Conservation (phyloP, 2,888 invertebrate genomes). For the Brachyopa scutellaris region DNA sequence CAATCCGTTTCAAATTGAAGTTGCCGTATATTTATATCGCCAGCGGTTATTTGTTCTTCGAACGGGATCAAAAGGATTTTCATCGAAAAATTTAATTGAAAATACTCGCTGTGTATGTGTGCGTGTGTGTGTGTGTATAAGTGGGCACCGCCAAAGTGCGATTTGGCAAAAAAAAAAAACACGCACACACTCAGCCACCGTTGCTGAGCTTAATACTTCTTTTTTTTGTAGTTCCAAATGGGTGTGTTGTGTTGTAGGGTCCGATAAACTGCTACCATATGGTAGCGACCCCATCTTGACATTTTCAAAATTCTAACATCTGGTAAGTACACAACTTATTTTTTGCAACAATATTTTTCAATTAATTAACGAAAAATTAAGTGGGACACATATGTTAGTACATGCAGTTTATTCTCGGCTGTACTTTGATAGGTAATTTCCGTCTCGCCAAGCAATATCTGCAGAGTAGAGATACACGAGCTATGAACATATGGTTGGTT, state of each 20-base stretch:
- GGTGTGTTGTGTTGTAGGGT: slow-evolving; percentile 57
- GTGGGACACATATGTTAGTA: too few relatives aligned
- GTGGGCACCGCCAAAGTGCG: slow-evolving; percentile 43
- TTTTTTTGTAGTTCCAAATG: slow-evolving; percentile 37
- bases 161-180: slow-evolving; percentile 51
- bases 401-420: neutral
- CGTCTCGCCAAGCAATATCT: neutral
- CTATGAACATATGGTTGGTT: slow-evolving; percentile 38
- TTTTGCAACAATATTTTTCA: too few relatives aligned
- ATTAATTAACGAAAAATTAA: too few relatives aligned
- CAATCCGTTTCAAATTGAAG: slow-evolving; percentile 58
- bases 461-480: neutral
- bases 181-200: slow-evolving; percentile 16
- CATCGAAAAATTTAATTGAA: slow-evolving; percentile 69
- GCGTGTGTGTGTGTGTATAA: slow-evolving; percentile 26
- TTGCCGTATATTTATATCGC: slow-evolving; percentile 56
- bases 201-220: slow-evolving; percentile 36
- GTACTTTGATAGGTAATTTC: neutral
- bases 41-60: slow-evolving; percentile 67
- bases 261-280: slow-evolving; percentile 61
- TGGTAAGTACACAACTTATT: slow-evolving; percentile 48
- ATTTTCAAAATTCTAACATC: neutral
- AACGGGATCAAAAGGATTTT: slow-evolving; percentile 71
- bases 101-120: slow-evolving; percentile 49
- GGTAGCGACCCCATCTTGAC: slow-evolving; percentile 24